A percentile compares a stretch with the other conserved stretches of the same genome.
Conservation (phyloP, 2,113 vertebrate genomes). For the Ptilorrhoa leucosticta region DNA sequence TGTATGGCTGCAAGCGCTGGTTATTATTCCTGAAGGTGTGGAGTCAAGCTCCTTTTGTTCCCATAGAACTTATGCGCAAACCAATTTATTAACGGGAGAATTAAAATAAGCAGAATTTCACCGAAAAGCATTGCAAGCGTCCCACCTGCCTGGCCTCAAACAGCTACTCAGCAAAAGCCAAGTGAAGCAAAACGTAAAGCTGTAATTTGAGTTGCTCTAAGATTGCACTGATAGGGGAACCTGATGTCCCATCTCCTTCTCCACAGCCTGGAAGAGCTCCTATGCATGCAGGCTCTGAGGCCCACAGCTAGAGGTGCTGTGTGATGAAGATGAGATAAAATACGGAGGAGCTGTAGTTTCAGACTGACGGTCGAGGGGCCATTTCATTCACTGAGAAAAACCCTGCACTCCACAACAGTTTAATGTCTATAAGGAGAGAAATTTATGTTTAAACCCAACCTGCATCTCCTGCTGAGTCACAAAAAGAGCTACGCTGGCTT, state of each 20-base stretch:
- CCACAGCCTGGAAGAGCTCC: neutral
- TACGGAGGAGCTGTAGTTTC: neutral
- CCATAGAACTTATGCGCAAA: neutral
- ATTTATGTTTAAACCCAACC: neutral
- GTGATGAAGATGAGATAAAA: neutral
- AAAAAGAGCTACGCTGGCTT: neutral
- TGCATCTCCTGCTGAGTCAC: neutral
- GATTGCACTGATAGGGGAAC: neutral
- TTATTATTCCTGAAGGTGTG: neutral
- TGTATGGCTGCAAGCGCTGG: neutral
- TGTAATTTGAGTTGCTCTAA: neutral
- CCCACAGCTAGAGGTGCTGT: neutral
- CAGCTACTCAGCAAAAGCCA: neutral
- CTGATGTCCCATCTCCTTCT: neutral
- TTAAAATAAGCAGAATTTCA: neutral
- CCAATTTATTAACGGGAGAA: neutral
- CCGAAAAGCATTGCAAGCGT: neutral
- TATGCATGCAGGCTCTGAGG: neutral
- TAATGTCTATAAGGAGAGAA: neutral
- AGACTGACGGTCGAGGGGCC: accelerated
- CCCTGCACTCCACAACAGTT: neutral
- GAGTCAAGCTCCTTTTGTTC: neutral
- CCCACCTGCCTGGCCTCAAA: neutral
- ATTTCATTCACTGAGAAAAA: neutral
- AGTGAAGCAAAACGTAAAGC: neutral